A percentile compares a stretch with the other conserved stretches of the same genome.
These are phyloP conservation scores for Hoplodrina ambigua DNA, from an alignment of 2,888 invertebrate species.

Conservation along the genomic window DNA sequence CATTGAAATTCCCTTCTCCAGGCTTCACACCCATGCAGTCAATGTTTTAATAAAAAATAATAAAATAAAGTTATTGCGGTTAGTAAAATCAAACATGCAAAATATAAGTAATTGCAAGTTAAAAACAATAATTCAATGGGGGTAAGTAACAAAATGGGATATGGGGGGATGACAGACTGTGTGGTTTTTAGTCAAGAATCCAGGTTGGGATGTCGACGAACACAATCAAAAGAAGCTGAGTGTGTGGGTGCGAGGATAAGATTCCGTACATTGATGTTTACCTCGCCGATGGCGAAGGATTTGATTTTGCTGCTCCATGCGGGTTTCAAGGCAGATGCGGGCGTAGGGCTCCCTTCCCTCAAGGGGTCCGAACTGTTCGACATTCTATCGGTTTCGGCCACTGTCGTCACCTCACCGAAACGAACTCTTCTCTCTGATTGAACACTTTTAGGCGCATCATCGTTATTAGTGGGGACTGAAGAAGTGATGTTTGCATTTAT, in stretches of 20 bases:
- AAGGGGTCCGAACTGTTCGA: constrained; percentile 81
- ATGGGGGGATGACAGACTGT: constrained; percentile 79
- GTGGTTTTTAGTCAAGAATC: constrained; percentile 80
- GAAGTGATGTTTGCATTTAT: constrained; percentile 83
- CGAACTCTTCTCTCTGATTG: constrained; percentile 88
- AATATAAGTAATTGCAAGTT: constrained; percentile 87
- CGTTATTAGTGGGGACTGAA: constrained; percentile 71
- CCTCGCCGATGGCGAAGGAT: constrained; percentile 90
- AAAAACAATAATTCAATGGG: constrained; percentile 75
- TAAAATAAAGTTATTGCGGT: constrained; percentile 76
- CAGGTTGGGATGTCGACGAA: constrained; percentile 85
- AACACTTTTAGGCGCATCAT: constrained; percentile 81
- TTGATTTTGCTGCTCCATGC: constrained; percentile 89
- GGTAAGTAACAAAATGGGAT: constrained; percentile 81
- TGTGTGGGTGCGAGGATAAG: constrained; percentile 81
- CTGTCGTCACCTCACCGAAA: constrained; percentile 86
- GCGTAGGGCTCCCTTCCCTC: constrained; percentile 82
- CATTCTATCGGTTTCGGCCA: constrained; percentile 81
- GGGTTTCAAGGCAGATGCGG: constrained; percentile 83
- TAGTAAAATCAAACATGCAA: constrained; percentile 85
- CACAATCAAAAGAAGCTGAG: constrained; percentile 89
- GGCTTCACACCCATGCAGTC: constrained; percentile 88
- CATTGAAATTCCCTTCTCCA: constrained; percentile 83
- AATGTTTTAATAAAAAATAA: constrained; percentile 75
- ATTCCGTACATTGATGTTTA: constrained; percentile 88